Percentiles rank a stretch among this genome's conserved stretches.
Evolutionary conservation across 2,888 invertebrate genomes (phyloP).

Genomic region (Andrena marginata): DNA sequence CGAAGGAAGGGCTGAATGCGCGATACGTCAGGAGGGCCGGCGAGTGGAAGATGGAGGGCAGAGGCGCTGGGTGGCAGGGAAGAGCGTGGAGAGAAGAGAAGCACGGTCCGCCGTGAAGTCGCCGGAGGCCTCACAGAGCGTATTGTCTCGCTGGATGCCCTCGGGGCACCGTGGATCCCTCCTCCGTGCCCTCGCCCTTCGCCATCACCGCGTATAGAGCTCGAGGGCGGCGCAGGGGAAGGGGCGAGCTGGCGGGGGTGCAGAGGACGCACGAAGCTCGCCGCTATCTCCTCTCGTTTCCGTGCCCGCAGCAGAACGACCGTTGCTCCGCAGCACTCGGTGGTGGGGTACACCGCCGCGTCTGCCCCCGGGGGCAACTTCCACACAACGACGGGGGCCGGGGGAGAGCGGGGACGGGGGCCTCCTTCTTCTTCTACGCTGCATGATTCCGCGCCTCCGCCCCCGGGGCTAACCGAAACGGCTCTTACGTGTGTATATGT

Average conservation of each 20-base stretch:
- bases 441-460: conserved; percentile 78
- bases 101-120: conserved; percentile 72
- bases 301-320: conserved; percentile 78
- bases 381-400: conserved; percentile 62
- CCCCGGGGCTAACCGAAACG: conserved; percentile 79
- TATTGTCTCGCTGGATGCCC: conserved; percentile 78
- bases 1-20: conserved; percentile 30
- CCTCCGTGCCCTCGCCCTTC: conserved; percentile 41
- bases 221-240: conserved; percentile 8
- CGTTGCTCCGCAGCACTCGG: conserved; percentile 65
- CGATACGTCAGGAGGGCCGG: conserved; percentile 9
- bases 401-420: conserved; percentile 36
- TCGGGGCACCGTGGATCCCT: conserved; percentile 54
- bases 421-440: conserved; percentile 75
- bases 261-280: conserved; percentile 65
- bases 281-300: conserved; percentile 81
- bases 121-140: conserved; percentile 73
- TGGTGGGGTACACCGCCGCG: conserved; percentile 70
- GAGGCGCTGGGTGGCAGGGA: conserved; percentile 14
- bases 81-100: conserved; percentile 57
- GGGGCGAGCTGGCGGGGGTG: conserved; percentile 27
- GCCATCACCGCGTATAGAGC: conserved; percentile 20
- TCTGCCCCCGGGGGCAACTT: conserved; percentile 65
- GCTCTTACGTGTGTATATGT: conserved; percentile 68
- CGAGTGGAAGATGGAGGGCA: conserved; percentile 12